Conservation (phyloP, 2,888 invertebrate genomes). For the Meloe dianella region DNA sequence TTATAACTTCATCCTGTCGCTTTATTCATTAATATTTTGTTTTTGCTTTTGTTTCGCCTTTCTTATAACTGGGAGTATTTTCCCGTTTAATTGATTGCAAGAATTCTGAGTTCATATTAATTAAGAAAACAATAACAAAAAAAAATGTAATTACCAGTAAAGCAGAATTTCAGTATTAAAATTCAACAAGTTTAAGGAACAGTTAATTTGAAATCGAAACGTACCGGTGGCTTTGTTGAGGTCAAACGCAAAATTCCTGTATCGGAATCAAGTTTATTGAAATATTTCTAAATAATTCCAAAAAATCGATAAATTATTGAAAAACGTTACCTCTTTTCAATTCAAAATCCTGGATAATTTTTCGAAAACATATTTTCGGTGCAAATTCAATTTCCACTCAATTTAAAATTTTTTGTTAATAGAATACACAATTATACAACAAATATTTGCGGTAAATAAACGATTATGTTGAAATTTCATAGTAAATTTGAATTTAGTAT, state of each 20-base stretch:
- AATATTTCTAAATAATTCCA: not conserved
- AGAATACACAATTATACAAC: not conserved
- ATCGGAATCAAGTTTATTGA: not conserved
- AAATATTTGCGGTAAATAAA: too few relatives aligned
- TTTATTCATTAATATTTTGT: not conserved
- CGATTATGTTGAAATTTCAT: not conserved
- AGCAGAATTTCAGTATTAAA: not conserved
- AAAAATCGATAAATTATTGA: not conserved
- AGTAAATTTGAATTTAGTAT: not conserved
- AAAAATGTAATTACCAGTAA: not conserved
- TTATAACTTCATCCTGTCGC: not conserved
- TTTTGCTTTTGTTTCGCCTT: not conserved
- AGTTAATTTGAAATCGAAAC: constrained; percentile 10
- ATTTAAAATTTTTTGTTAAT: not conserved
- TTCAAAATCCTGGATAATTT: not conserved
- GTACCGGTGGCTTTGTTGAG: not conserved
- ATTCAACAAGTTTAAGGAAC: constrained; percentile 1
- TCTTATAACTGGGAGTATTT: too few relatives aligned
- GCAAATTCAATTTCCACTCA: not conserved
- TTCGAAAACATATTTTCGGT: not conserved
- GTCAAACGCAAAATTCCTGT: constrained; percentile 2
- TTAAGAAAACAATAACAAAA: not conserved
- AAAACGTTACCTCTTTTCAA: not conserved
- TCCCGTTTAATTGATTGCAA: not conserved
- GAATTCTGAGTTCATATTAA: not conserved